A percentile compares a stretch with the other conserved stretches of the same genome.
These are phyloP conservation scores for Linurgus olivaceus DNA, from an alignment of 2,797 vertebrate genomes.

Conservation along the genomic window DNA sequence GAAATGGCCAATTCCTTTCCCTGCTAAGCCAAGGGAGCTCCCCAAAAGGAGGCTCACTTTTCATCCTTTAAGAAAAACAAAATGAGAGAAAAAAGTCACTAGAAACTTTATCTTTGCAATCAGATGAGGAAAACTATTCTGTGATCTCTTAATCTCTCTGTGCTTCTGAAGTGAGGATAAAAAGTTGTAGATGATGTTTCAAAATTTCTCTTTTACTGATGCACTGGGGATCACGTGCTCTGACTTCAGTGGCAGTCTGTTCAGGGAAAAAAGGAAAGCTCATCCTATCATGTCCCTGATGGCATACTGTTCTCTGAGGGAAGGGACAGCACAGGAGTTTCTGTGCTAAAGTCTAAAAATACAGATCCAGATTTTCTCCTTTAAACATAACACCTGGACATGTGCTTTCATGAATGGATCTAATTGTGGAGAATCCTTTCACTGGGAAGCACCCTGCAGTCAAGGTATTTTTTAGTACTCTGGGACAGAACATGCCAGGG, in stretches of 20 bases:
- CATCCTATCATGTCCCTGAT: neutral
- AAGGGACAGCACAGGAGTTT: neutral
- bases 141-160: neutral
- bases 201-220: neutral
- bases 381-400: neutral
- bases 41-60: neutral
- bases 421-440: neutral
- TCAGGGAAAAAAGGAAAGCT: neutral
- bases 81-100: neutral
- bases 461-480: neutral
- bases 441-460: neutral
- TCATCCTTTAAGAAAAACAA: neutral
- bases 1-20: neutral
- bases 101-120: neutral
- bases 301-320: neutral
- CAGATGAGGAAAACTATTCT: neutral
- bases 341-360: slow-evolving; percentile 3
- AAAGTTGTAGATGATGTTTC: neutral
- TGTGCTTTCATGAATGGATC: neutral
- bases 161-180: neutral
- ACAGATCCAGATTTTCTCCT: neutral
- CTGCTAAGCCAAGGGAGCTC: neutral
- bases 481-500: neutral
- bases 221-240: neutral
- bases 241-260: neutral